Evolutionary conservation across 2,888 invertebrate genomes (phyloP), one percentile per base, ranked within the genome.

Genomic region (Encarsia formosa): DNA sequence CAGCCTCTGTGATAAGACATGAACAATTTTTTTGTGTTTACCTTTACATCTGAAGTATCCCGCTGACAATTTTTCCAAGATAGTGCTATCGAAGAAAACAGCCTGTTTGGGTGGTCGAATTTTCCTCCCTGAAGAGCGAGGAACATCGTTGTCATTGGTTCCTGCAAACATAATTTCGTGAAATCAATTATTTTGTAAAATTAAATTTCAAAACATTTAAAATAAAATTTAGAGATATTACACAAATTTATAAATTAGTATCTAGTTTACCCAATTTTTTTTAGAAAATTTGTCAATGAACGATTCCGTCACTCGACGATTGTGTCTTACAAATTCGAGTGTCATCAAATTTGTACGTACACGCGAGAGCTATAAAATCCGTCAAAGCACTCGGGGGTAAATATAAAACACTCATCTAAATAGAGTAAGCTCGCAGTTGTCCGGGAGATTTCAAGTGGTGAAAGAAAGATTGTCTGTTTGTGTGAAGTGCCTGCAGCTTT

Each of bases 121-220:
- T 98, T 98, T 56, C 98, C 98, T 40, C 96, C 96, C 79, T 99
- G 98, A 39, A 99, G 81, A 34, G 95, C 91, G 63, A 99, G 80
- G 79, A 97, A 98, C 91, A 98, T 95, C 32, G 96, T 94, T n/a
- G 97, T 96, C 80, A 98, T 95, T 2, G 99, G 99, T 77, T 99
- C 98, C 92, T 93, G 75, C 3, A 76, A 75, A 53, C 54, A 55
- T 22, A 35, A 16, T 34, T 32, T 18, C 2, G 24, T 20, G 29
- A 44, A 22, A 41, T 40, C 22, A 39, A 20, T 13, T 48, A 13
- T 26, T 26, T 6, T 8, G 26, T 1, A 26, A 26, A 26, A 26
- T 26, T 11, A 8, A 26, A 26, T 8, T 26, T 26, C 26, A 26
- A 26, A 26, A 26, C 26, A 11, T 26, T n/a, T n/a, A n/a, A n/a